phyloP scores from a whole-genome alignment of 2,888 invertebrate genomes.

The Torymus texanus region DNA sequence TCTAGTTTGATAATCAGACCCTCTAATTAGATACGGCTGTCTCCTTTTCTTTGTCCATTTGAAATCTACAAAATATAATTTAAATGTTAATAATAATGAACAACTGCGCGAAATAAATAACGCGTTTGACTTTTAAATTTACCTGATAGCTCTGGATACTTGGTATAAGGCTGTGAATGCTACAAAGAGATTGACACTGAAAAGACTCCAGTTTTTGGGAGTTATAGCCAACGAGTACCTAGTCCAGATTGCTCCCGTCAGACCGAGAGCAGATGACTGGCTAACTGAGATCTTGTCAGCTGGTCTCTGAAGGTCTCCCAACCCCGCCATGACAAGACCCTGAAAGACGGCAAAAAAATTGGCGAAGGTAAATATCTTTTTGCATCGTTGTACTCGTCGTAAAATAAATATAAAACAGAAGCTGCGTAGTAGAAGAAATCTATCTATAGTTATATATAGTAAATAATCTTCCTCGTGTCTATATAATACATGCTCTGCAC shows the following conservation, averaged over 20 bases:
- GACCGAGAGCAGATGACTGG: conserved; percentile 88
- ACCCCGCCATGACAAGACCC: conserved; percentile 91
- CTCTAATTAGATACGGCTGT: conserved; percentile 36
- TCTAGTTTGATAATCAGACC: conserved; percentile 16
- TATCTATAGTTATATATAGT: no score
- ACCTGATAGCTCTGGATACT: conserved; percentile 82
- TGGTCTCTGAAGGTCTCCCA: conserved; percentile 92
- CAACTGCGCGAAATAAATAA: background rate
- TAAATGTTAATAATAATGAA: conserved; percentile 3
- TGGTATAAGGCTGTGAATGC: conserved; percentile 91
- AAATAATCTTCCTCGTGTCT: background rate
- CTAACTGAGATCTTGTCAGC: conserved; percentile 90
- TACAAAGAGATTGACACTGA: conserved; percentile 98
- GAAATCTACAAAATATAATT: conserved; percentile 64
- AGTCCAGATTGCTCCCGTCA: conserved; percentile 96
- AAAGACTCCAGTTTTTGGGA: conserved; percentile 96
- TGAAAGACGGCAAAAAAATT: conserved; percentile 66
- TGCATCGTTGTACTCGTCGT: no score
- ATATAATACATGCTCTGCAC: conserved; percentile 16
- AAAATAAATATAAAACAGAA: no score
- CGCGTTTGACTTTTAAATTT: conserved; percentile 58
- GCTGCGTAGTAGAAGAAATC: no score
- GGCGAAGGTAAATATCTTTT: no score
- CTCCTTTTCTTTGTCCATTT: conserved; percentile 61
- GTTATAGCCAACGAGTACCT: conserved; percentile 96